Evolutionary conservation across 2,888 invertebrate genomes (phyloP).

Genomic region (Thera britannica): DNA sequence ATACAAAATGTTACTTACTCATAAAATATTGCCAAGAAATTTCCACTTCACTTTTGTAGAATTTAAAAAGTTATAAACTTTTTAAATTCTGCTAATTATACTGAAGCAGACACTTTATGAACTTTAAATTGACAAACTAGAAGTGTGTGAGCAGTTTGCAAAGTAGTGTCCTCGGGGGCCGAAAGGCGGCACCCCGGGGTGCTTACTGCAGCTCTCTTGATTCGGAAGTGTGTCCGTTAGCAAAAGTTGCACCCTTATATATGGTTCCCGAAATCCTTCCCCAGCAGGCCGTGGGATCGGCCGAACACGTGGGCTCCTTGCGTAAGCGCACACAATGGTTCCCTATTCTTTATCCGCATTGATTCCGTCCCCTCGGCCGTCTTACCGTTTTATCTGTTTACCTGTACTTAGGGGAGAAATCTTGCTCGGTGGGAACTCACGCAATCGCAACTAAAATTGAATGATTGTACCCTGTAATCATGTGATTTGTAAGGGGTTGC

Average conservation of each 20-base stretch:
- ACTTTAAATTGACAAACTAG: conserved; percentile 65
- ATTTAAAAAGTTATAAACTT: too few relatives aligned
- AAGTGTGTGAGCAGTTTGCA: conserved; percentile 39
- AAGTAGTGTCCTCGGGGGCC: conserved; percentile 60
- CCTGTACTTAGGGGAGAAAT: conserved; percentile 78
- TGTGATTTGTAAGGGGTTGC: conserved; percentile 68
- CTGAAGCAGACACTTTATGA: conserved; percentile 51
- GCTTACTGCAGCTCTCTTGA: conserved; percentile 59
- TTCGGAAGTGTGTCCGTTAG: conserved; percentile 68
- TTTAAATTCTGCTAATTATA: conserved; percentile 54
- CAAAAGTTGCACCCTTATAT: conserved; percentile 62
- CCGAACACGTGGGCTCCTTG: conserved; percentile 77
- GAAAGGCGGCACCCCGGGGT: conserved; percentile 63
- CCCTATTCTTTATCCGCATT: conserved; percentile 74
- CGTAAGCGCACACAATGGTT: conserved; percentile 76
- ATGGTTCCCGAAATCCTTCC: conserved; percentile 66
- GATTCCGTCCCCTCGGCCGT: conserved; percentile 78
- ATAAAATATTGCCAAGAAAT: conserved; percentile 45
- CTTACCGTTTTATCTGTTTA: conserved; percentile 78
- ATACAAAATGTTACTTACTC: conserved; percentile 45
- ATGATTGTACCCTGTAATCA: conserved; percentile 71
- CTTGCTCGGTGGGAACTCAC: conserved; percentile 77
- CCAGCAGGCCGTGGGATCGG: conserved; percentile 74
- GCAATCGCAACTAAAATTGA: conserved; percentile 75
- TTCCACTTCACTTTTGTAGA: conserved; percentile 32